Percentiles rank a stretch among this genome's conserved stretches.
phyloP scores from a whole-genome alignment of 2,888 invertebrate species.

The Ectemnius lituratus region DNA sequence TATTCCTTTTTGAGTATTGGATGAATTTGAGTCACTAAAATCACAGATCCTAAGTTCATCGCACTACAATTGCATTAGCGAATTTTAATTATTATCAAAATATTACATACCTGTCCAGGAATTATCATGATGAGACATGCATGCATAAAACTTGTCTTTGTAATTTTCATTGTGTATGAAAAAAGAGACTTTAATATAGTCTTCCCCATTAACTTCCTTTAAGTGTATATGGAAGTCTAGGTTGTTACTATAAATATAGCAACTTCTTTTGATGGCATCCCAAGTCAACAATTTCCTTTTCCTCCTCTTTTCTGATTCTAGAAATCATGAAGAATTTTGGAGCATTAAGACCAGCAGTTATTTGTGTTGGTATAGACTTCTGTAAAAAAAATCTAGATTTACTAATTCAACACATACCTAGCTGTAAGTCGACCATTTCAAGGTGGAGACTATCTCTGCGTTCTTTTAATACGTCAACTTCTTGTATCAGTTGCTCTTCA shows the following conservation, averaged over 20 bases:
- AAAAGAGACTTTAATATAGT: conserved; percentile 63
- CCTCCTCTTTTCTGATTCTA: conserved; percentile 51
- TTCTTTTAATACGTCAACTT: conserved; percentile 51
- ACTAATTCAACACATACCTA: conserved; percentile 54
- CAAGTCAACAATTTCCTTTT: conserved; percentile 58
- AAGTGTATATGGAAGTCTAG: conserved; percentile 65
- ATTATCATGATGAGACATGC: conserved; percentile 50
- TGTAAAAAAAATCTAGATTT: not conserved
- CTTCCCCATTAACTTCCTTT: conserved; percentile 42
- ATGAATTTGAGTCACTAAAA: conserved; percentile 69
- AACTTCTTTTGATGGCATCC: conserved; percentile 67
- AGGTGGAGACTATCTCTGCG: conserved; percentile 58
- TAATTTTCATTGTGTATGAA: conserved; percentile 57
- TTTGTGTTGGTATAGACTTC: not conserved
- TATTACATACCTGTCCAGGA: conserved; percentile 67
- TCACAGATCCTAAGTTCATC: not conserved
- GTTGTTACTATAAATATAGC: conserved; percentile 63
- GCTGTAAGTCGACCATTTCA: conserved; percentile 66
- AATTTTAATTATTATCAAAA: not conserved
- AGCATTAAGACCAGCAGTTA: not conserved
- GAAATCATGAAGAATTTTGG: not conserved
- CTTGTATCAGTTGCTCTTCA: conserved; percentile 49
- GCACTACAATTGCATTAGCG: not conserved
- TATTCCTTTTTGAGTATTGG: conserved; percentile 65
- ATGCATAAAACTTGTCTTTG: conserved; percentile 65